Conservation (phyloP, 2,888 invertebrate species). For the Epirrita christyi region DNA sequence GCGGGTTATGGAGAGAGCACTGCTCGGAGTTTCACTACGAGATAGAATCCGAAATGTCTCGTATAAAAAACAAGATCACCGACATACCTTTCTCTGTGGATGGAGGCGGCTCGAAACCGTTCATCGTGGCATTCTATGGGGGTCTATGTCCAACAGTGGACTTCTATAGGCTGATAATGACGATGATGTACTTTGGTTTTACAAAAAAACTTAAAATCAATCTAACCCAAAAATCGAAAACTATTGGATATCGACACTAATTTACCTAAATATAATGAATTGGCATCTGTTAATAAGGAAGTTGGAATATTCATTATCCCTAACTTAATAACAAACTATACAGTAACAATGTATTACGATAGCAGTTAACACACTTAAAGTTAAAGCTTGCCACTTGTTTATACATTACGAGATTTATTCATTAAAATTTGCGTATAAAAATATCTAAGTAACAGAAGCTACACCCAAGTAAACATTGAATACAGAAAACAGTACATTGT, state of each 20-base stretch:
- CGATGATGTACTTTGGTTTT: slow-evolving; percentile 38
- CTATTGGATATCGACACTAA: slow-evolving; percentile 12
- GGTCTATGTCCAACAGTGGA: no score
- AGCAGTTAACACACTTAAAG: slow-evolving; percentile 71
- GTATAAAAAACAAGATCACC: no score
- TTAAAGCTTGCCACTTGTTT: slow-evolving; percentile 77
- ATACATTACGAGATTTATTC: slow-evolving; percentile 40
- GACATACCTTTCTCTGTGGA: no score
- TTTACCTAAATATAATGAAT: slow-evolving; percentile 24
- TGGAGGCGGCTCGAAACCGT: no score
- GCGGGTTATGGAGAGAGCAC: no score
- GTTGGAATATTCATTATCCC: slow-evolving; percentile 59
- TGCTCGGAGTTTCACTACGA: no score
- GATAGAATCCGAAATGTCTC: no score
- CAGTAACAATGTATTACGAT: slow-evolving; percentile 69
- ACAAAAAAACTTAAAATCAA: slow-evolving; percentile 18
- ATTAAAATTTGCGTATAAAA: slow-evolving; percentile 45
- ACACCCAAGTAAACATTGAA: slow-evolving; percentile 46
- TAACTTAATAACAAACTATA: slow-evolving; percentile 72
- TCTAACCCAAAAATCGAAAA: slow-evolving; percentile 17
- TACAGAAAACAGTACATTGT: not conserved
- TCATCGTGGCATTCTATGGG: no score
- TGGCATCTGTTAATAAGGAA: slow-evolving; percentile 63
- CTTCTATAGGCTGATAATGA: no score
- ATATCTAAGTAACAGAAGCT: slow-evolving; percentile 51